These are phyloP conservation scores for Aphidius gifuensis DNA, from an alignment of 1,140 invertebrate species.

Conservation along the genomic window DNA sequence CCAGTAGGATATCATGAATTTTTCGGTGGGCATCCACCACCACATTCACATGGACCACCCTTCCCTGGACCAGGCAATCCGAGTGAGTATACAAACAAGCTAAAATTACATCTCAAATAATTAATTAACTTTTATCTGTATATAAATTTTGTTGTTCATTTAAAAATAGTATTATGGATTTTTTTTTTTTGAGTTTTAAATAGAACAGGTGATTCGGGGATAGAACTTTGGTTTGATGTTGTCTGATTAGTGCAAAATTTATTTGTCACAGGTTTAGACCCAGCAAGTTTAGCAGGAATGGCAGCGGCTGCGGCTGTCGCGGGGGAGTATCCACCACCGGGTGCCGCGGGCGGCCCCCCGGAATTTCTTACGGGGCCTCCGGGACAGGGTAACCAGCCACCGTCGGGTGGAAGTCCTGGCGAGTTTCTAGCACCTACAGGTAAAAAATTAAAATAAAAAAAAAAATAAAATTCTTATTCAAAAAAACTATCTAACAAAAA, in stretches of 20 bases:
- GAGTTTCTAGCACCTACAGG: constrained; percentile 55
- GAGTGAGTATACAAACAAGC: constrained; percentile 37
- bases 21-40: constrained; percentile 67
- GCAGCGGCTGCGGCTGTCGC: constrained; percentile 62
- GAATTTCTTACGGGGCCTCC: constrained; percentile 59
- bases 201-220: constrained; percentile 40
- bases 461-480: not conserved
- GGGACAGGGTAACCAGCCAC: constrained; percentile 58
- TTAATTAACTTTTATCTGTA: too few species aligned
- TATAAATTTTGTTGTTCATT: not conserved
- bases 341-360: constrained; percentile 58
- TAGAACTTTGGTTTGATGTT: constrained; percentile 44
- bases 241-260: constrained; percentile 49
- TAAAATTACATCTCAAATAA: not conserved
- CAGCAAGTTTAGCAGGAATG: constrained; percentile 65
- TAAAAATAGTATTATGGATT: not conserved
- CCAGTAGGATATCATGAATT: constrained; percentile 86
- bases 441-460: constrained; percentile 29
- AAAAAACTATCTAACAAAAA: too few species aligned
- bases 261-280: constrained; percentile 66
- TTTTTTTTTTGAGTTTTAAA: constrained; percentile 4
- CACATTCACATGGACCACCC: constrained; percentile 70
- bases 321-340: constrained; percentile 64
- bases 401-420: constrained; percentile 53
- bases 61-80: constrained; percentile 70